phyloP scores from a whole-genome alignment of 2,888 invertebrate genomes.

The Latheticus oryzae region DNA sequence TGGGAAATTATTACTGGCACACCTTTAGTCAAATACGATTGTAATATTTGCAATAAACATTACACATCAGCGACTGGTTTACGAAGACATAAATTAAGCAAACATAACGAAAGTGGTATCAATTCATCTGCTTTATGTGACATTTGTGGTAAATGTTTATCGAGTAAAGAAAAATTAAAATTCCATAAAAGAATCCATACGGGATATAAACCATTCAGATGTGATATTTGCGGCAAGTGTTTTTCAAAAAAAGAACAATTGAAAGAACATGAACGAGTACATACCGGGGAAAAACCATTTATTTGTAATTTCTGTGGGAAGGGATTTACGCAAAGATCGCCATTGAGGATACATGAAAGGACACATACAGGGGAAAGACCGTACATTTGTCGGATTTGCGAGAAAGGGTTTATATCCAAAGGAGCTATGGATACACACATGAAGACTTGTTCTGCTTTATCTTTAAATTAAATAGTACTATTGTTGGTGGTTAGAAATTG shows the following conservation, averaged over 20 bases:
- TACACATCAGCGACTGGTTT: conserved; percentile 60
- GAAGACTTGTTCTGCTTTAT: conserved; percentile 51
- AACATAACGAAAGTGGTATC: conserved; percentile 64
- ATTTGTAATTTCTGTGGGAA: conserved; percentile 72
- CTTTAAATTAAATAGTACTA: conserved; percentile 34
- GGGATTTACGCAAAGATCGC: conserved; percentile 72
- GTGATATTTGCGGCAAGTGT: conserved; percentile 65
- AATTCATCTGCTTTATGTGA: conserved; percentile 67
- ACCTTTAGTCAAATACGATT: conserved; percentile 63
- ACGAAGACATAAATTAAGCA: conserved; percentile 59
- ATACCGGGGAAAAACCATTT: conserved; percentile 73
- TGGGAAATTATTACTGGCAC: conserved; percentile 65
- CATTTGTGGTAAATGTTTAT: conserved; percentile 69
- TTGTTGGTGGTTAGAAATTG: too few relatives aligned
- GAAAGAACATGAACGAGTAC: conserved; percentile 70
- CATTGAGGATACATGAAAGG: conserved; percentile 72
- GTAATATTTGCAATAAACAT: conserved; percentile 61
- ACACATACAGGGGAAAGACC: conserved; percentile 72
- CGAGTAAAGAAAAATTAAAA: conserved; percentile 67
- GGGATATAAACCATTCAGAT: conserved; percentile 66
- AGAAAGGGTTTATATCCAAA: conserved; percentile 67
- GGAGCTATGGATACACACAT: conserved; percentile 59
- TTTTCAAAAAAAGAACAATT: conserved; percentile 72
- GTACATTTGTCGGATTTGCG: conserved; percentile 69
- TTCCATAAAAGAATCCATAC: conserved; percentile 69